These are phyloP conservation scores for Polylopha cassiicola DNA, from an alignment of 2,888 invertebrate species.

Conservation along the genomic window DNA sequence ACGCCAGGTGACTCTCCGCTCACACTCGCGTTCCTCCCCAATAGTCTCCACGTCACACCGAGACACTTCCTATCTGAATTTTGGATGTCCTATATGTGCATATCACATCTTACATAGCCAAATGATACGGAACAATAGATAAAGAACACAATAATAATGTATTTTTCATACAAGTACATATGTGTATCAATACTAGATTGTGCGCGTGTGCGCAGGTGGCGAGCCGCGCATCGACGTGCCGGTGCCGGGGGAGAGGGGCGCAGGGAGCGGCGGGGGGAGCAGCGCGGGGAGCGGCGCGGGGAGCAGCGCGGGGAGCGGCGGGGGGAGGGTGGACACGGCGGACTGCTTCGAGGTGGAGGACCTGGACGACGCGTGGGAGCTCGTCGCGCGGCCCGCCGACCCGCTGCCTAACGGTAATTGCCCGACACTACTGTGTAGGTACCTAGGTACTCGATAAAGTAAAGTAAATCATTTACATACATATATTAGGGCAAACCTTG, in stretches of 20 bases:
- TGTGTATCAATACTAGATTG: background rate
- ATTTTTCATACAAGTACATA: too few species aligned
- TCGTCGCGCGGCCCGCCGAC: constrained; percentile 59
- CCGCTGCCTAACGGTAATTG: constrained; percentile 58
- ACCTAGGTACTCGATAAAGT: too few species aligned
- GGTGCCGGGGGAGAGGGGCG: constrained; percentile 28
- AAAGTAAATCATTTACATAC: too few species aligned
- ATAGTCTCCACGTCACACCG: background rate
- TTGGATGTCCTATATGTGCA: background rate
- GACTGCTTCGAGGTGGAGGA: constrained; percentile 75
- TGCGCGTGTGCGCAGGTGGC: constrained; percentile 41
- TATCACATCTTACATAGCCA: background rate
- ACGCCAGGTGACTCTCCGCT: constrained; percentile 41
- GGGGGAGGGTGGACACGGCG: constrained; percentile 53
- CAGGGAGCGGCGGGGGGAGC: constrained; percentile 32
- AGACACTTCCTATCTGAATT: background rate
- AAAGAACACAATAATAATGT: too few species aligned
- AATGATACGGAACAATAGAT: too few species aligned
- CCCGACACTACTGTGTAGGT: too few species aligned
- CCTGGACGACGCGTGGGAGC: constrained; percentile 71
- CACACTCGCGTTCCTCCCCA: background rate
- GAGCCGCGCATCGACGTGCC: constrained; percentile 48
- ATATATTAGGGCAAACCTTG: too few species aligned
- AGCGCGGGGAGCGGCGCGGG: constrained; percentile 26
- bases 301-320: constrained; percentile 21